Percentiles rank a stretch among this genome's conserved stretches.
phyloP scores from a whole-genome alignment of 2,797 vertebrate species.

The Simalia tracyae region DNA sequence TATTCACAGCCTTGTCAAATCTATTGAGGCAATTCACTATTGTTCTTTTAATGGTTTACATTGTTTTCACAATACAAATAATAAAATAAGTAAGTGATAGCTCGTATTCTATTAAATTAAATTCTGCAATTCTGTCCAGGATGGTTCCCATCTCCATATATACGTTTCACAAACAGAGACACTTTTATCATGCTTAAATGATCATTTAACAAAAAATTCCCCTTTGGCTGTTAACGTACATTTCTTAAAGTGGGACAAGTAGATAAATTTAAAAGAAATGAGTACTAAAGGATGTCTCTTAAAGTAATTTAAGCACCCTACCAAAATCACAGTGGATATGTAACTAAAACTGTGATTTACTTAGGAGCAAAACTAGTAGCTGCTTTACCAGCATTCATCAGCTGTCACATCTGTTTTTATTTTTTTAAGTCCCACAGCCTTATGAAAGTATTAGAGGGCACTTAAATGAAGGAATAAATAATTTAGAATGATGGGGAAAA shows the following conservation, averaged over 20 bases:
- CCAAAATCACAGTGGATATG: neutral
- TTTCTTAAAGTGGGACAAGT: neutral
- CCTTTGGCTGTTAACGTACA: neutral
- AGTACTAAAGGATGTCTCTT: neutral
- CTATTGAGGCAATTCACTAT: neutral
- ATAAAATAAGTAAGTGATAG: neutral
- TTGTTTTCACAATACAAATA: neutral
- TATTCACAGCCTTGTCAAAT: neutral
- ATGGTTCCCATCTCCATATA: neutral
- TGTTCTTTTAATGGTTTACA: neutral
- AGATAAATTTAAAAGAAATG: neutral
- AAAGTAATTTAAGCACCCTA: neutral
- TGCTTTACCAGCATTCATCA: neutral
- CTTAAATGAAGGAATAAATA: neutral
- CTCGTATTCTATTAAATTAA: neutral
- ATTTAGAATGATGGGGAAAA: neutral
- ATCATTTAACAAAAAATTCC: neutral
- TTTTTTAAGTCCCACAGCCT: neutral
- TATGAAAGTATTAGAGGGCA: neutral
- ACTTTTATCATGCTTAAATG: neutral
- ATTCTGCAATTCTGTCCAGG: neutral
- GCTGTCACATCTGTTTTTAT: neutral
- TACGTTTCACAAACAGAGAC: neutral
- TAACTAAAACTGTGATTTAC: neutral
- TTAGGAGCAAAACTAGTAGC: neutral